Percentiles rank a stretch among this genome's conserved stretches.
Evolutionary conservation across 2,888 invertebrate species (phyloP).

Genomic region (Epinotia nisella): DNA sequence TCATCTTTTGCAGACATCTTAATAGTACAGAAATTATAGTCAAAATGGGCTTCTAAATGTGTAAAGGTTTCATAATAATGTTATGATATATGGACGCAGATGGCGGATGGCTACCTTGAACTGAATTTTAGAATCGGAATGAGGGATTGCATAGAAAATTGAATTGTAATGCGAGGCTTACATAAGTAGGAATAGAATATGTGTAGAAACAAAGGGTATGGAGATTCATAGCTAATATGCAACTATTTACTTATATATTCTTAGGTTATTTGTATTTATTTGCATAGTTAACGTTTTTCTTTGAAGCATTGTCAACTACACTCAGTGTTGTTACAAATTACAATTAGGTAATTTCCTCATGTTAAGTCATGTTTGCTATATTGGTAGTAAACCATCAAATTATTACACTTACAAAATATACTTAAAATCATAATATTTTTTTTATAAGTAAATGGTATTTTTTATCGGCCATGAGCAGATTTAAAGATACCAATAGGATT

Average conservation of each 20-base stretch:
- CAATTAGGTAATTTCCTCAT: too few species aligned
- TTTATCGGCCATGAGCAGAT: too few species aligned
- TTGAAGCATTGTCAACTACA: not conserved
- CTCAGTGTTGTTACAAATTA: too few species aligned
- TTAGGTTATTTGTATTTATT: slow-evolving; percentile 1
- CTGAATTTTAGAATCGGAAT: slow-evolving; percentile 34
- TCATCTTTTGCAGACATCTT: slow-evolving; percentile 17
- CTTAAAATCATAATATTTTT: too few species aligned
- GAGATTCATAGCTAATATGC: slow-evolving; percentile 2
- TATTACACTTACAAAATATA: too few species aligned
- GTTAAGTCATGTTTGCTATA: too few species aligned
- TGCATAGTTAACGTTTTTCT: not conserved
- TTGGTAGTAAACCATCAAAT: too few species aligned
- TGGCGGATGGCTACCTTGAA: slow-evolving; percentile 31
- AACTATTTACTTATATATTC: slow-evolving; percentile 22
- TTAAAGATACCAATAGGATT: too few species aligned
- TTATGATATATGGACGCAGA: slow-evolving; percentile 33
- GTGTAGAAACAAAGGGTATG: slow-evolving; percentile 23
- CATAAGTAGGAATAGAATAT: slow-evolving; percentile 12
- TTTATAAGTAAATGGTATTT: too few species aligned
- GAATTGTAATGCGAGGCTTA: slow-evolving; percentile 37
- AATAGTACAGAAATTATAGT: slow-evolving; percentile 30
- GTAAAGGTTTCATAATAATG: slow-evolving; percentile 36
- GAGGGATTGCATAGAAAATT: slow-evolving; percentile 36
- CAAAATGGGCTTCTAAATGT: slow-evolving; percentile 13